Base-by-base conservation (phyloP, 2,888 invertebrate species). In the Glyphotaelius pellucidus region DNA sequence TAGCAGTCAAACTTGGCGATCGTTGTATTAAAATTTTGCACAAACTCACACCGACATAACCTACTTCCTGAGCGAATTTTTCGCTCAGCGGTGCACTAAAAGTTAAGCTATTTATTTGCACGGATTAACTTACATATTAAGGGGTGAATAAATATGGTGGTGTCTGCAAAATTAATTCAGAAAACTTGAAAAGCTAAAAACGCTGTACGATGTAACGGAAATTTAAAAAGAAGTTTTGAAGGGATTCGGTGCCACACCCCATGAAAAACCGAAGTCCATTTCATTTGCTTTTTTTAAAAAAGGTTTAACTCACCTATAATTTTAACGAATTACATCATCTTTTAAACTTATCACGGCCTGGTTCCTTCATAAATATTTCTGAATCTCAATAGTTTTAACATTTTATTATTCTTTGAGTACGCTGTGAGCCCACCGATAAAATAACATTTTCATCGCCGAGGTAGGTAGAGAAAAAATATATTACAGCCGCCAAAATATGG, bases 311-410 rank as follows among this genome's bases (percentile, higher is more conserved):
- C 25, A 67, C 9, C 67, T 25, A 67, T 67, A 25, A n/a, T 67
- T 67, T 67, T 67, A 67, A 67, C 9, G 67, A 67, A 67, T 67
- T 67, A 25, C 67, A 25, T 67, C 67, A 67, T 67, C 67, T 2
- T n/a, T 67, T 67, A 67, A 67, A 67, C 67, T n/a, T 67, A 67
- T 67, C 67, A 67, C n/a, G 67, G 67, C 67, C 67, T n/a, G 67
- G 25, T 67, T 67, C 67, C 25, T 67, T 67, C 67, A 67, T 67
- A 67, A 67, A 67, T 25, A 67, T 67, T 67, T 67, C 67, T 67
- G 67, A 25, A 25, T 67, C 67, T 67, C 67, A 67, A 67, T 67
- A 67, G 67, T 67, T 67, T 67, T 67, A 25, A 67, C 67, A 25
- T 67, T 67, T 67, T 67, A 67, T 67, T 67, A 9, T n/a, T 9